A percentile compares a stretch with the other conserved stretches of the same genome.
These are phyloP conservation scores for Drosophila borealis DNA, from an alignment of 2,888 invertebrate genomes.

Conservation along the genomic window DNA sequence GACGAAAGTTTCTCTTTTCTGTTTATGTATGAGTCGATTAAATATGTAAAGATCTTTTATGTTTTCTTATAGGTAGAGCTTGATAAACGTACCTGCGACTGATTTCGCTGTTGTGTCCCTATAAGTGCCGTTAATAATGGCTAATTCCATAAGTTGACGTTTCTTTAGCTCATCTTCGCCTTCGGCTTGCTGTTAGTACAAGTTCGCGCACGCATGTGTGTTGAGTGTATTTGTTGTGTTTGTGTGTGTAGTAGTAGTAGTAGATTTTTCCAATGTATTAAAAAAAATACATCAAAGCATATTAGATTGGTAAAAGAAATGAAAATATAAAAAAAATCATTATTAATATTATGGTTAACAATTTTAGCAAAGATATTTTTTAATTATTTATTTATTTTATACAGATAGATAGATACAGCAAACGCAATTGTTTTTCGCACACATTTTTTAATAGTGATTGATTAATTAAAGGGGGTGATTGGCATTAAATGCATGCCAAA, in stretches of 20 bases:
- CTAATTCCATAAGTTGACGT: conserved; percentile 99
- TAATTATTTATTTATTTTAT: conserved; percentile 39
- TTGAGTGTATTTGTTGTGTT: conserved; percentile 30
- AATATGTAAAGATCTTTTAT: conserved; percentile 9
- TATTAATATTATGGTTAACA: conserved; percentile 72
- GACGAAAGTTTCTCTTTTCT: conserved; percentile 25
- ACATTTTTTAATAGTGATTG: conserved; percentile 35
- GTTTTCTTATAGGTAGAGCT: conserved; percentile 26
- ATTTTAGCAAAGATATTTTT: conserved; percentile 55
- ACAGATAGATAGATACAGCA: conserved; percentile 52
- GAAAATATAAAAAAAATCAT: conserved; percentile 61
- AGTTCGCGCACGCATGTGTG: conserved; percentile 51
- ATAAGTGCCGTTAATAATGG: conserved; percentile 99
- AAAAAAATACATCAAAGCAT: conserved; percentile 77
- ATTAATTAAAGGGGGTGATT: conserved; percentile 34
- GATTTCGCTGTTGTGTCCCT: conserved; percentile 97
- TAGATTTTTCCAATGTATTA: conserved; percentile 72
- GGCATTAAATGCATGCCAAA: conserved; percentile 18
- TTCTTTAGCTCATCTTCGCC: conserved; percentile 99
- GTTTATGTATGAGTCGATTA: conserved; percentile 34
- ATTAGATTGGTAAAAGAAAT: conserved; percentile 74
- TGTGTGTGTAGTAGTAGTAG: conserved; percentile 50
- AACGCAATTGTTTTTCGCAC: conserved; percentile 31
- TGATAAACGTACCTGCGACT: conserved; percentile 89
- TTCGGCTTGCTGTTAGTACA: conserved; percentile 94